Evolutionary conservation across 2,113 vertebrate genomes (phyloP).

Genomic region (Syngnathoides biaculeatus): DNA sequence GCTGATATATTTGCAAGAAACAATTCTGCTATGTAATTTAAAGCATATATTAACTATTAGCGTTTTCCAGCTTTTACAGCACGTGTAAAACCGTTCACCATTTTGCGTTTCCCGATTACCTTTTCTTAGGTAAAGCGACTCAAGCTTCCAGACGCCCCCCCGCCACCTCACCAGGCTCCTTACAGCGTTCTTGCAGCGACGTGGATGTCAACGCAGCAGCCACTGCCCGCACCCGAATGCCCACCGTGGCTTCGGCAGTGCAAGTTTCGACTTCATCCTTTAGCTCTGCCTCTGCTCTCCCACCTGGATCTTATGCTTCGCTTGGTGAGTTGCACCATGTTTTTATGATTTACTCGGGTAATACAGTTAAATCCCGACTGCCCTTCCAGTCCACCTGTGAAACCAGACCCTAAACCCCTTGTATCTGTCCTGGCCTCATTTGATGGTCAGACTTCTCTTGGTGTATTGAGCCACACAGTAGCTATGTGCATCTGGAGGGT

Average conservation of each 20-base stretch:
- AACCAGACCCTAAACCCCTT: conserved; percentile 42
- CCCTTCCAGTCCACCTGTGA: not conserved
- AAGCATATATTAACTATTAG: no score
- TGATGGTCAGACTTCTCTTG: conserved; percentile 51
- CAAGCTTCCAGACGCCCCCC: conserved; percentile 47
- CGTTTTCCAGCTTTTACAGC: not conserved
- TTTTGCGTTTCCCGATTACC: not conserved
- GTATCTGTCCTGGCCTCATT: conserved; percentile 42
- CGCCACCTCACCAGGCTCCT: conserved; percentile 61
- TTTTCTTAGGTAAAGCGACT: conserved; percentile 53
- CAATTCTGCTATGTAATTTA: no score
- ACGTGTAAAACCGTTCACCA: not conserved
- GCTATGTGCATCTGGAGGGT: conserved; percentile 28
- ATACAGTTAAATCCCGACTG: not conserved
- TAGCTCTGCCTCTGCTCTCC: conserved; percentile 77
- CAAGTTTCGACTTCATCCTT: conserved; percentile 79
- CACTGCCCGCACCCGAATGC: conserved; percentile 76
- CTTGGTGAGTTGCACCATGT: conserved; percentile 73
- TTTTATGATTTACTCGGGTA: not conserved
- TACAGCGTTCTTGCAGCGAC: conserved; percentile 91
- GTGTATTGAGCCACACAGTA: conserved; percentile 60
- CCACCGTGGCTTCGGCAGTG: conserved; percentile 74
- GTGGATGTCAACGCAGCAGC: conserved; percentile 87
- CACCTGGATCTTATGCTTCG: conserved; percentile 85
- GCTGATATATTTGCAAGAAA: not conserved